Evolutionary conservation across 1,140 invertebrate species (phyloP).

Genomic region (Catajapyx aquilonaris): DNA sequence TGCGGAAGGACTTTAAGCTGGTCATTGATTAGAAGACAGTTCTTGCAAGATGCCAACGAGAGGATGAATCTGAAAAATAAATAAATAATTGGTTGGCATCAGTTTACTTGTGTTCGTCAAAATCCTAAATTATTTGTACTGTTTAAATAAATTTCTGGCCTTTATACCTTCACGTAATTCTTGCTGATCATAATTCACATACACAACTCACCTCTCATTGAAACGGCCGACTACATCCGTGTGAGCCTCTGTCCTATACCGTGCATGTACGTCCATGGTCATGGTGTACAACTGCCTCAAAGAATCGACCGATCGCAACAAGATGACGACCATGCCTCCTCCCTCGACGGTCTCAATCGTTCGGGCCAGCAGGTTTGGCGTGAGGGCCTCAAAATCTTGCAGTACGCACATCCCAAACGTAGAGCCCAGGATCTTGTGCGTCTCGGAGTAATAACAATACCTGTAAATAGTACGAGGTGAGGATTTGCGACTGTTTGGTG

Average conservation of each 20-base stretch:
- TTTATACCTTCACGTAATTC: constrained; percentile 3
- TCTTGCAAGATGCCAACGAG: constrained; percentile 66
- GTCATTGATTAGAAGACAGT: constrained; percentile 86
- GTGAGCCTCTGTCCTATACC: constrained; percentile 87
- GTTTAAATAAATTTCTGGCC: constrained; percentile 1
- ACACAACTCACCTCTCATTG: constrained; percentile 52
- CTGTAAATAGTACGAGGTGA: too few species aligned
- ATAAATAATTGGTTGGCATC: not conserved
- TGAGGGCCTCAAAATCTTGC: constrained; percentile 97
- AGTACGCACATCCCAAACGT: constrained; percentile 95
- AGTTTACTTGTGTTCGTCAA: constrained; percentile 1
- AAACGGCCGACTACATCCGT: constrained; percentile 81
- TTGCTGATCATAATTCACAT: constrained; percentile 2
- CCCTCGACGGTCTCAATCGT: constrained; percentile 98
- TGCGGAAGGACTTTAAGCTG: constrained; percentile 78
- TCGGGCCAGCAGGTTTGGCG: constrained; percentile 91
- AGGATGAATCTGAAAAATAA: constrained; percentile 53
- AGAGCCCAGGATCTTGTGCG: constrained; percentile 92
- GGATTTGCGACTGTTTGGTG: too few species aligned
- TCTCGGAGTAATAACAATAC: constrained; percentile 95
- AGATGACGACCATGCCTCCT: constrained; percentile 76
- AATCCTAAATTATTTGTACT: too few species aligned
- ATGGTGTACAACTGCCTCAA: constrained; percentile 89
- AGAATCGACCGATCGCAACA: constrained; percentile 63
- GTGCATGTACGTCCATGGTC: constrained; percentile 95